A percentile compares a stretch with the other conserved stretches of the same genome.
phyloP scores from a whole-genome alignment of 2,797 vertebrate genomes.

The Gastrophryne carolinensis region DNA sequence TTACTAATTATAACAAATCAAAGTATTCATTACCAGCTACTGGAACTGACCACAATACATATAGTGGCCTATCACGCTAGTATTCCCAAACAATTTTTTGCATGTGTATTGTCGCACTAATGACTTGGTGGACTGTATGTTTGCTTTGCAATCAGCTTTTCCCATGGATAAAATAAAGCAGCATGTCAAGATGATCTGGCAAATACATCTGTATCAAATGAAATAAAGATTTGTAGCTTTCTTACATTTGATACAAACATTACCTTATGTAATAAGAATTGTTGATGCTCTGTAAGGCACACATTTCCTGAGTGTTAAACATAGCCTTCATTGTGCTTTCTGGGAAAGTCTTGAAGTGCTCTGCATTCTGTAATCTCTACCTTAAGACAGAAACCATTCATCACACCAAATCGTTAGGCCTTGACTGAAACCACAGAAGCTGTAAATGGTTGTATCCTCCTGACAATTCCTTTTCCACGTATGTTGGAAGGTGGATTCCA shows the following conservation, averaged over 20 bases:
- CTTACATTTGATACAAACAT: slow-evolving; percentile 50
- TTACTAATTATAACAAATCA: no score
- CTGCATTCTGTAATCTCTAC: slow-evolving; percentile 48
- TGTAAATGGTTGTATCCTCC: slow-evolving; percentile 52
- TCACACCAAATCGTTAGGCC: slow-evolving; percentile 47
- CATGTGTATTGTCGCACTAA: neutral
- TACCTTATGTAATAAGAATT: slow-evolving; percentile 51
- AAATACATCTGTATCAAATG: slow-evolving; percentile 38
- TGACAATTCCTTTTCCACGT: slow-evolving; percentile 43
- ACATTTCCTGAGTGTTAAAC: slow-evolving; percentile 47
- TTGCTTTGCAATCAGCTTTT: slow-evolving; percentile 8
- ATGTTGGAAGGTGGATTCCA: slow-evolving; percentile 27
- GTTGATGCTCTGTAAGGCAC: slow-evolving; percentile 43
- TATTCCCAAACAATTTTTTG: neutral
- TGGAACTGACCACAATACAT: no score
- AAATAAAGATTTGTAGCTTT: slow-evolving; percentile 33
- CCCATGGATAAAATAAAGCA: neutral
- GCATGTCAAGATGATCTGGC: slow-evolving; percentile 26
- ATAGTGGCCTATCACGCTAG: neutral
- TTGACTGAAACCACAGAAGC: slow-evolving; percentile 53
- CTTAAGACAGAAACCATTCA: slow-evolving; percentile 51
- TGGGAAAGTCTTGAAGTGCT: slow-evolving; percentile 46
- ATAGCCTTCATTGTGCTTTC: slow-evolving; percentile 47
- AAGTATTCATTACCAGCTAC: no score
- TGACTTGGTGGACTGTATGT: neutral